These are phyloP conservation scores for Luehdorfia chinensis DNA, from an alignment of 1,140 invertebrate genomes.

Conservation along the genomic window DNA sequence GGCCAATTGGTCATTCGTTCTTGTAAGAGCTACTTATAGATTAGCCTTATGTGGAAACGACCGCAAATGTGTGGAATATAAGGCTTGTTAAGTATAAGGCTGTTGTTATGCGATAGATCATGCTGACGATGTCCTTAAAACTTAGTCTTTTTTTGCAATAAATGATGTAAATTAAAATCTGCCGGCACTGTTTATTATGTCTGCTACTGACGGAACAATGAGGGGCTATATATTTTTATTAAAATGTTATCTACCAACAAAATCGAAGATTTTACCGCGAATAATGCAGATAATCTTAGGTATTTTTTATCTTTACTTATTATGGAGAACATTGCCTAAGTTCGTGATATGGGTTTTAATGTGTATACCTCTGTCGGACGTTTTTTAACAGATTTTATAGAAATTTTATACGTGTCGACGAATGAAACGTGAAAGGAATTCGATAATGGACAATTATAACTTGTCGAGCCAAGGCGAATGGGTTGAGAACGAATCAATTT, in stretches of 20 bases:
- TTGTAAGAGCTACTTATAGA: too few relatives aligned
- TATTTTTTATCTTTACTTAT: conserved; percentile 6
- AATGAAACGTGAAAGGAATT: conserved; percentile 36
- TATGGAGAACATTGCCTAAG: conserved; percentile 13
- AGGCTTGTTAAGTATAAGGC: not conserved
- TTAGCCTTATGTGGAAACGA: conserved; percentile 1
- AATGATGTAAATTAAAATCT: conserved; percentile 7
- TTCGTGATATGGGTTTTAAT: conserved; percentile 16
- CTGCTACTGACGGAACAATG: conserved; percentile 6
- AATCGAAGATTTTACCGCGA: conserved; percentile 1
- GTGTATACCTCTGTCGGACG: conserved; percentile 2
- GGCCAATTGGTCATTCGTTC: conserved; percentile 41
- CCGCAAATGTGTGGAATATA: not conserved
- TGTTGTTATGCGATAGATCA: not conserved
- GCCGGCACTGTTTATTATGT: not conserved
- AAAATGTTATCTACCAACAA: conserved; percentile 7
- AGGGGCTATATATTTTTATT: not conserved
- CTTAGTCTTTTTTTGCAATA: too few relatives aligned
- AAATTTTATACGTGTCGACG: conserved; percentile 22
- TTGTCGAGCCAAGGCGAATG: conserved; percentile 33
- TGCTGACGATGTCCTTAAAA: not conserved
- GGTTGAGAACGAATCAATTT: conserved; percentile 32
- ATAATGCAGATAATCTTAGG: too few relatives aligned
- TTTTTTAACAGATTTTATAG: conserved; percentile 18
- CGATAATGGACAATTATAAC: conserved; percentile 27